Base-by-base conservation (phyloP, 2,888 invertebrate genomes). In the Tachina fera region DNA sequence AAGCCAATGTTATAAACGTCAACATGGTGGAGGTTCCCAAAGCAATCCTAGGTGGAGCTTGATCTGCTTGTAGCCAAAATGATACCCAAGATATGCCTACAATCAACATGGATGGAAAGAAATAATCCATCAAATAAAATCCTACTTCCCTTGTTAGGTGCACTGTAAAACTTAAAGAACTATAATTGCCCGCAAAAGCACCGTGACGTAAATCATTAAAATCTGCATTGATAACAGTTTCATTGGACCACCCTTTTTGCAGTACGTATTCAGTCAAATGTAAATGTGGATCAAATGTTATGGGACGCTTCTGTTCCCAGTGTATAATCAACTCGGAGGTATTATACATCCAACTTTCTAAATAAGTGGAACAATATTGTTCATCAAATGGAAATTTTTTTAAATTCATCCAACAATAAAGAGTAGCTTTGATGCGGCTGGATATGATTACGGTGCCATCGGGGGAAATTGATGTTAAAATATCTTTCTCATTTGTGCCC, bases 71-170 rank as follows among this genome's bases (percentile, higher is more conserved):
- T 80, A 97, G 92, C 97, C 97, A 97, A 91, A 97, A 97, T 0
- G 97, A 96, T 13, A 97, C 97, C 97, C 97, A 97, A 0, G 97
- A 97, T 89, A 96, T 96, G 9, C 96, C 96, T 3, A 97, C 97
- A 89, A 97, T 95, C 91, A 97, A 94, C 94, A 97, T 96, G 9
- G 97, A 97, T 3, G 97, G 97, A 87, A 97, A 94, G 89, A 97
- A 97, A 91, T 97, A 97, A 90, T 97, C 97, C 96, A 97, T 96
- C 87, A 97, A 94, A 91, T 97, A 97, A 91, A 96, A 97, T 41
- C 97, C 97, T 87, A 97, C 96, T 93, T 97, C 97, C 63, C 97
- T 94, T 1, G 95, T 95, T 63, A 97, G 92, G 89, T 96, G 95
- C 89, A 97, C 96, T 4, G 96, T 95, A 90, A 97, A 96, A 82